Base-by-base conservation (phyloP, 2,888 invertebrate species). In the Tetanocera ferruginea region DNA sequence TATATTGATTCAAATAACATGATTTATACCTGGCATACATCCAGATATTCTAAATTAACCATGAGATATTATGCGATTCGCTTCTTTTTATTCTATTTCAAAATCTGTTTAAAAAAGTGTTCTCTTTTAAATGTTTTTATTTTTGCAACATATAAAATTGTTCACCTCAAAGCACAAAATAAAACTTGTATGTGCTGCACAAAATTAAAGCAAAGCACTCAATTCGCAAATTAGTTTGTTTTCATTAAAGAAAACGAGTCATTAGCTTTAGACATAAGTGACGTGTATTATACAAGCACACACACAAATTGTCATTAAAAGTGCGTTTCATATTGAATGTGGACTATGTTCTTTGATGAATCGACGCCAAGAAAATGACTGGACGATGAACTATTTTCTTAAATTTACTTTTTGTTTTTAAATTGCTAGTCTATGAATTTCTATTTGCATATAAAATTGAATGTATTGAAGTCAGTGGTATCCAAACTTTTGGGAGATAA, bases 1-100 rank as follows among this genome's bases (percentile, higher is more conserved):
- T n/a, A n/a, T n/a, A n/a, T n/a, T n/a, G n/a, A n/a, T n/a, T n/a
- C n/a, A n/a, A n/a, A n/a, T n/a, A n/a, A n/a, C 34, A 37, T 19
- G n/a, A n/a, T 23, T 17, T 67, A 17, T 67, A 67, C 17, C 37
- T 67, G 67, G 67, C 51, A 69, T 69, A 23, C 51, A 9, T 49
- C 51, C 69, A 69, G 51, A 19, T 19, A 9, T 28, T 34, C 14
- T 64, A 31, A 31, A 31, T 64, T 28, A 64, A 64, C 3, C 14
- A 4, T 31, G 6, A 64, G 31, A 17, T 23, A 25, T 19, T 25
- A 25, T 11, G 19, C 19, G 19, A 1, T 60, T 60, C 60, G 23
- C 49, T n/a, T 60, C 25, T 25, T 14, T 66, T n/a, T 0, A 66
- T 66, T 37, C 37, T 66, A 66, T 66, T 17, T 25, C 62, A 11